These are phyloP conservation scores for Dolichopus griseipennis DNA, from an alignment of 2,888 invertebrate species.

Conservation along the genomic window DNA sequence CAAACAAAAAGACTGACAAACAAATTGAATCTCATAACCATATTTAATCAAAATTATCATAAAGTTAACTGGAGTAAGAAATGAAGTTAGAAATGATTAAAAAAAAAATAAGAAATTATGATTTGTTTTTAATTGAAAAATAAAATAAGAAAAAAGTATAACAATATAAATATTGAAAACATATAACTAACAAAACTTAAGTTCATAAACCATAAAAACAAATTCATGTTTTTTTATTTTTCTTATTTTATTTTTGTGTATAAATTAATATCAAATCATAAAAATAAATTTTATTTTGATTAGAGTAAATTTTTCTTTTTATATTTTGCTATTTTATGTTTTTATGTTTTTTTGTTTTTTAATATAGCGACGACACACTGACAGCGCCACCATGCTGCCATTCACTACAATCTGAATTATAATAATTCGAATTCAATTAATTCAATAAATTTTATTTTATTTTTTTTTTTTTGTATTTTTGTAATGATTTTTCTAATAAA, in stretches of 20 bases:
- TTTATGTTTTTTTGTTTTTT: too few species aligned
- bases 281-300: not conserved
- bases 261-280: not conserved
- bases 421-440: not conserved
- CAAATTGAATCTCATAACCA: too few species aligned
- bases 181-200: too few species aligned
- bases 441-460: not conserved
- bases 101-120: not conserved
- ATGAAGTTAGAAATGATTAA: not conserved
- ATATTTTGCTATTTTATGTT: too few species aligned
- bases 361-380: not conserved
- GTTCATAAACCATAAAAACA: too few species aligned
- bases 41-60: too few species aligned
- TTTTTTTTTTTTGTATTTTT: not conserved
- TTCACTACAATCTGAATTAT: not conserved
- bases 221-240: too few species aligned
- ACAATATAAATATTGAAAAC: too few species aligned
- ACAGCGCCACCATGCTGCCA: slow-evolving; percentile 2
- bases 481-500: not conserved
- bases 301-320: not conserved
- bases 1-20: too few species aligned
- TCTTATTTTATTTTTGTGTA: too few species aligned
- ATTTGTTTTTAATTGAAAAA: slow-evolving; percentile 6
- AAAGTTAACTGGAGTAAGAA: too few species aligned
- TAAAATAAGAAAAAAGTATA: not conserved